Conservation (phyloP, 2,888 invertebrate species). For the Odontocolon sp. region DNA sequence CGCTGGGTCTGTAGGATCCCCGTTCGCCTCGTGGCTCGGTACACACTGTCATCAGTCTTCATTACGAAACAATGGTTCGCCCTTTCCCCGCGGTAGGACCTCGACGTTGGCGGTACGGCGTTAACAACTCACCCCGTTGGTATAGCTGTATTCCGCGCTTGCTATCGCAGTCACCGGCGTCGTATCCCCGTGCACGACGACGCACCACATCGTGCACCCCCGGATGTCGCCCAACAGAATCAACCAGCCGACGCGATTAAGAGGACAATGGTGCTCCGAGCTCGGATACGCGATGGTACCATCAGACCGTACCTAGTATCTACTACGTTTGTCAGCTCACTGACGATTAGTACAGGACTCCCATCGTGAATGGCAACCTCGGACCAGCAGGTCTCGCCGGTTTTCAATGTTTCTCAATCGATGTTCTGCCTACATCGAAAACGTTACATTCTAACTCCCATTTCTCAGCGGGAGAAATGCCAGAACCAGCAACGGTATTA, state of each 20-base stretch:
- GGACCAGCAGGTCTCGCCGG: slow-evolving; percentile 7
- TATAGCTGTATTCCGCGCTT: no score
- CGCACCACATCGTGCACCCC: slow-evolving; percentile 27
- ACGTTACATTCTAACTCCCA: no score
- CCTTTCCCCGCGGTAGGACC: slow-evolving; percentile 36
- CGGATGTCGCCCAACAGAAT: slow-evolving; percentile 62
- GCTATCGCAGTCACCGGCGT: slow-evolving; percentile 64
- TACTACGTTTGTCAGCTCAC: slow-evolving; percentile 55
- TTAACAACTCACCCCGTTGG: slow-evolving; percentile 74
- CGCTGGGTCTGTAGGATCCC: slow-evolving; percentile 30
- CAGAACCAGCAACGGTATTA: no score
- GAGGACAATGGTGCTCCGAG: slow-evolving; percentile 67
- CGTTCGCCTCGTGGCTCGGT: slow-evolving; percentile 12
- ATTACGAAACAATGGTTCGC: slow-evolving; percentile 73
- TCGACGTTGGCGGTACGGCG: slow-evolving; percentile 61
- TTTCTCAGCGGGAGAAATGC: no score
- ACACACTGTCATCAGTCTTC: slow-evolving; percentile 76
- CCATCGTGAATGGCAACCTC: slow-evolving; percentile 37
- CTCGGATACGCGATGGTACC: slow-evolving; percentile 6
- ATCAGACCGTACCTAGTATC: slow-evolving; percentile 6
- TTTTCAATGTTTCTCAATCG: slow-evolving; percentile 16
- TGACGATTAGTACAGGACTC: slow-evolving; percentile 52
- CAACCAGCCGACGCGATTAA: slow-evolving; percentile 68
- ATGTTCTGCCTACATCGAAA: no score
- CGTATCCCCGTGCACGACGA: slow-evolving; percentile 64